A percentile compares a stretch with the other conserved stretches of the same genome.
Conservation (phyloP, 2,888 invertebrate genomes). For the Andrena dorsata region DNA sequence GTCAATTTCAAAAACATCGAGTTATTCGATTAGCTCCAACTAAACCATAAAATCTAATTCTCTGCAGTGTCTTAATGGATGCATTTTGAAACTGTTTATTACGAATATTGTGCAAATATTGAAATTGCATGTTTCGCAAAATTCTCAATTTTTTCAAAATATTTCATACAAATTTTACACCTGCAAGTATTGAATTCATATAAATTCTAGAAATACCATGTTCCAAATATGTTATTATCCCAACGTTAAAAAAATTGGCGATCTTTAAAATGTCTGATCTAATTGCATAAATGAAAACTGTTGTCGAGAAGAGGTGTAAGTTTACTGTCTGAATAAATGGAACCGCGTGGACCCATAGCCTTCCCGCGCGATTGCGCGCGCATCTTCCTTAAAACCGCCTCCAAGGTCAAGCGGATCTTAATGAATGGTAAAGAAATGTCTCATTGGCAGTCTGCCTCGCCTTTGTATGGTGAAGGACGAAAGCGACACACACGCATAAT, state of each 20-base stretch:
- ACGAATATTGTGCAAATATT: too few relatives aligned
- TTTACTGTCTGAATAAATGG: slow-evolving; percentile 40
- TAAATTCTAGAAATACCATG: not conserved
- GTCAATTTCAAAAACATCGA: slow-evolving; percentile 9
- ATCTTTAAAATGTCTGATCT: not conserved
- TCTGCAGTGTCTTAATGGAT: not conserved
- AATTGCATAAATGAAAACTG: too few relatives aligned
- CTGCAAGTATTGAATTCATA: not conserved
- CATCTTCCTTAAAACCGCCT: slow-evolving; percentile 47
- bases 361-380: slow-evolving; percentile 70
- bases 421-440: slow-evolving; percentile 63
- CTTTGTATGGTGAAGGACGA: slow-evolving; percentile 38
- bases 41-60: slow-evolving; percentile 4
- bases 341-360: slow-evolving; percentile 25
- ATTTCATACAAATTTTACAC: not conserved
- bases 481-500: not conserved
- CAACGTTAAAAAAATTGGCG: not conserved
- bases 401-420: slow-evolving; percentile 68
- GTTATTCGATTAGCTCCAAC: slow-evolving; percentile 12
- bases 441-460: slow-evolving; percentile 46
- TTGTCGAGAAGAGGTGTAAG: not conserved
- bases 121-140: too few relatives aligned
- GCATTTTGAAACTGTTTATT: not conserved
- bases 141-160: not conserved
- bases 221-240: not conserved